Conservation (phyloP, 2,797 vertebrate genomes). For the Vireo griseus region DNA sequence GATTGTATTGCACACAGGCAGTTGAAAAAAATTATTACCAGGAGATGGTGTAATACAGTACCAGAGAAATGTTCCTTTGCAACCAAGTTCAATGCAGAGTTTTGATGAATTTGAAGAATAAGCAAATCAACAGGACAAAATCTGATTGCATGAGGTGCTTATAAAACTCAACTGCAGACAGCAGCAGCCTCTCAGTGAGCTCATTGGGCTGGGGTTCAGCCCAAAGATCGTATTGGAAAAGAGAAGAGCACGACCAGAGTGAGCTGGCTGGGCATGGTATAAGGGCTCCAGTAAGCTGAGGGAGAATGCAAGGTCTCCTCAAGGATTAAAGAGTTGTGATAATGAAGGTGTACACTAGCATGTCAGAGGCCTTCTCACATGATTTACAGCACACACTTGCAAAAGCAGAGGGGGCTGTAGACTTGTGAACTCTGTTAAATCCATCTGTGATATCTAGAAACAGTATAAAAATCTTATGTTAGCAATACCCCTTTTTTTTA, state of each 20-base stretch:
- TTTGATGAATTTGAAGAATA: neutral
- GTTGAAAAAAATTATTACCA: neutral
- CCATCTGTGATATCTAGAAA: neutral
- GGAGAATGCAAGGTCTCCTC: neutral
- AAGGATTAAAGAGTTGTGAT: neutral
- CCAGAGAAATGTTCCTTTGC: neutral
- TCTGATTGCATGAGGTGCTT: neutral
- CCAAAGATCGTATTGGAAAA: accelerated
- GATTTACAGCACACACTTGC: neutral
- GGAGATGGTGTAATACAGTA: neutral
- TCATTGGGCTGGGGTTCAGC: neutral
- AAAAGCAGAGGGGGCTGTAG: neutral
- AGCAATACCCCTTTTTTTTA: neutral
- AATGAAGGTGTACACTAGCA: neutral
- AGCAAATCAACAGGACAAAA: neutral
- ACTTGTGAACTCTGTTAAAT: neutral
- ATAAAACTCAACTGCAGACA: neutral
- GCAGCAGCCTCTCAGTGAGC: neutral
- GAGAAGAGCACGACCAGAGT: accelerated
- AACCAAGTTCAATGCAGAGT: neutral
- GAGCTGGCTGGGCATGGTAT: accelerated
- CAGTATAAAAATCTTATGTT: neutral
- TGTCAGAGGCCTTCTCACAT: neutral
- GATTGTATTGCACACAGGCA: neutral
- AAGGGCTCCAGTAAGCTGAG: neutral